Evolutionary conservation across 2,797 vertebrate species (phyloP), one percentile per base, ranked within the genome.

Genomic region (Triplophysa bombifrons): DNA sequence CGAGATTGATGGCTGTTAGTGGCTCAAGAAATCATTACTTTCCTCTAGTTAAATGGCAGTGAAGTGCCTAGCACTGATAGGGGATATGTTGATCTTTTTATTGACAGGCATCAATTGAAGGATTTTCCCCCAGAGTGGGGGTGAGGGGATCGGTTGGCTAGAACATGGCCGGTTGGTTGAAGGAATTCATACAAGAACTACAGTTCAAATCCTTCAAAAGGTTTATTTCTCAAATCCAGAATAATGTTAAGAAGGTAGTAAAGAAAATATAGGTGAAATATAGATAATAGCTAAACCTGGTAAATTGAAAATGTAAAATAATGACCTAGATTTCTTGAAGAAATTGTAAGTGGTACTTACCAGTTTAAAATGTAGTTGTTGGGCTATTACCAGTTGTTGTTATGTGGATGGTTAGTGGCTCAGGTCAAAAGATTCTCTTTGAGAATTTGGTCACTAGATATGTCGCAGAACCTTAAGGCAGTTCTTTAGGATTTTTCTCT

Each of bases 11-110:
- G 87, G 84, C 55, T 77, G 78, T 78, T 85, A 84, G 77, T 55
- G 70, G 72, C 79, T 82, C 75, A 83, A 90, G 86, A 89, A 91
- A 90, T 91, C 88, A 89, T 86, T 78, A 66, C 27, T 73, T 68
- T 65, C 84, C 85, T 80, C 56, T 63, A 78, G 84, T 86, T 84
- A 67, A 81, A 77, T 79, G 81, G 85, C 84, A 89, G 74, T 79
- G 82, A 84, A 86, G 58, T 71, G 72, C 60, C 82, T 82, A 75
- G 51, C 69, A 71, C 76, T 79, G 76, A 44, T 74, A 63, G 86
- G 72, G 80, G 41, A 70, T 69, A 84, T 85, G 74, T 88, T 89
- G 88, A 88, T 89, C 89, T 84, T 86, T 85, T 60, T 80, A 85
- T 86, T 76, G 9, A 71, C 85, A 88, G 86, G 88, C 87, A 88